These are phyloP conservation scores for Balearica regulorum DNA, from an alignment of 2,797 vertebrate genomes.

Conservation along the genomic window DNA sequence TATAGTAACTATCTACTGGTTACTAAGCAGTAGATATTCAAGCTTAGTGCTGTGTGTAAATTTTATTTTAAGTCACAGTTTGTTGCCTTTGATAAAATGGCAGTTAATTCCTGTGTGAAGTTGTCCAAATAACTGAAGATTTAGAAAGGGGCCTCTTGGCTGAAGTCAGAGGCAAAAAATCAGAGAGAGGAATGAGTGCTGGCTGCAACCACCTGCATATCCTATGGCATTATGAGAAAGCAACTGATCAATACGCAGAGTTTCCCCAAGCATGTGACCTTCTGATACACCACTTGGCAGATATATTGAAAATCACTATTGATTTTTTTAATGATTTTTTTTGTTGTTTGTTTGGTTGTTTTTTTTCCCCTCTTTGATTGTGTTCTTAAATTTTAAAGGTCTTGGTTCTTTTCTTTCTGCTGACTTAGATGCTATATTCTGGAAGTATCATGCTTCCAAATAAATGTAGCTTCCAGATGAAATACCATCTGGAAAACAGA, in stretches of 20 bases:
- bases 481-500: background rate
- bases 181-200: background rate
- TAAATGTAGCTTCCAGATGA: background rate
- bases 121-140: background rate
- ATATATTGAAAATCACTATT: background rate
- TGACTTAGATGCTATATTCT: background rate
- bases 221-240: background rate
- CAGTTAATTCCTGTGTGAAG: background rate
- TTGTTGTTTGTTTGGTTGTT: background rate
- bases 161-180: background rate
- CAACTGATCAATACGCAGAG: background rate
- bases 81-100: background rate
- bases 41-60: background rate
- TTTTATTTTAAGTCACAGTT: background rate
- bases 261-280: background rate
- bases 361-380: accelerated
- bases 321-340: background rate
- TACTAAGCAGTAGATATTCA: background rate
- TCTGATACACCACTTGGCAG: background rate
- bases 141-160: background rate
- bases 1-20: background rate
- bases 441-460: background rate
- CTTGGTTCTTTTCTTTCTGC: background rate
- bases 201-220: background rate
- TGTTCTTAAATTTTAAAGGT: background rate